Base-by-base conservation (phyloP, 2,113 vertebrate genomes). In the Hypomesus transpacificus region DNA sequence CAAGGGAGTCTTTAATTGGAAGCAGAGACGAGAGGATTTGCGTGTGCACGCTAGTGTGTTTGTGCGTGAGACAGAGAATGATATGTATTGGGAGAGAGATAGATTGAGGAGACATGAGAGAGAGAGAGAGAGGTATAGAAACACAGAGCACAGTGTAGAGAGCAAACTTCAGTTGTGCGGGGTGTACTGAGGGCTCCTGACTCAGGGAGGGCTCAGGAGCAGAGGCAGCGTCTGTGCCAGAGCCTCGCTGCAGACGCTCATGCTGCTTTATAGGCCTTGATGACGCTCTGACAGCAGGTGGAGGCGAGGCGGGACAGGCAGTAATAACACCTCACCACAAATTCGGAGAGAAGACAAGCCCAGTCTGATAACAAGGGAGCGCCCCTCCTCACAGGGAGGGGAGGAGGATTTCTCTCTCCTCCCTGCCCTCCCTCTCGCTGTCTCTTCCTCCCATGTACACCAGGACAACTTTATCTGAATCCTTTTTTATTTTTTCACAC, bases 291-390 rank as follows among this genome's bases (percentile, higher is more conserved):
- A 87, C 83, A 86, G 84, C 68, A 81, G 76, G 84, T 71, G 9
- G 77, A 78, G 84, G 87, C 78, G 82, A 81, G 78, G 76, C 21
- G 66, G 80, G 80, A 82, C 83, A 76, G 67, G 78, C 59, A 70
- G 79, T 83, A 87, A 87, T 86, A 88, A 84, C 85, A 85, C 77
- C 86, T 86, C 76, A 46, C 72, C 57, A 28, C 78, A 85, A 85
- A 88, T 84, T 83, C 78, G 76, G 74, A 68, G 68, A 76, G 77
- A 82, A 77, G 80, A 82, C 78, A 80, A 50, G 70, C 77, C 52
- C 74, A 34, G 77, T 73, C 77, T 79, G 83, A 86, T 89, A 89
- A 87, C 77, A 77, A 86, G 86, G 51, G 69, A 80, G 75, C 77
- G 14, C 75, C 64, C 77, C 68, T 79, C 75, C 50, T 22, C 75